A percentile compares a stretch with the other conserved stretches of the same genome.
phyloP scores from a whole-genome alignment of 2,797 vertebrate genomes.

The Phrynocephalus guinanensis region DNA sequence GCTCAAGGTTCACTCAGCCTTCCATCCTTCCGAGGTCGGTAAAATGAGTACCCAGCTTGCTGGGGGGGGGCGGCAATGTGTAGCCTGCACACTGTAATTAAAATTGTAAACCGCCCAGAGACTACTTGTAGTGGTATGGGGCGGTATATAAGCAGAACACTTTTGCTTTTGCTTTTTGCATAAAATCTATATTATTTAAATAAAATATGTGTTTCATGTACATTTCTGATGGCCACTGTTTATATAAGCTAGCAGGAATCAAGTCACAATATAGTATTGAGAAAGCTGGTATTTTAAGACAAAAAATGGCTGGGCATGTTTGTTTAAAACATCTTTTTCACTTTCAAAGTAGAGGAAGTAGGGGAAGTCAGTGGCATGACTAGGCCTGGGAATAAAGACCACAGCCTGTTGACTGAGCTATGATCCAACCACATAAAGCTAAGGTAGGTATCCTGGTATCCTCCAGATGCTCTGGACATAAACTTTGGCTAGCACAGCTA shows the following conservation, averaged over 20 bases:
- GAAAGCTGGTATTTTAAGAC: not conserved
- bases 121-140: too few species aligned
- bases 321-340: not conserved
- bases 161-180: too few species aligned
- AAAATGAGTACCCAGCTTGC: too few species aligned
- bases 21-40: too few species aligned
- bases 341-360: conserved; percentile 2
- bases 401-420: not conserved
- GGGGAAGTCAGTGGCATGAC: not conserved
- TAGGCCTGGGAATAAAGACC: conserved; percentile 12
- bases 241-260: not conserved
- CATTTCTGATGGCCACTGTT: not conserved
- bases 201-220: not conserved
- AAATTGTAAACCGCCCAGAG: too few species aligned
- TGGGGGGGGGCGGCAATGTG: too few species aligned
- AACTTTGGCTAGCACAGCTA: not conserved
- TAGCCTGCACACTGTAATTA: too few species aligned
- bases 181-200: not conserved
- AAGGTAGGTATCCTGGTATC: not conserved
- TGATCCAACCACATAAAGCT: not conserved
- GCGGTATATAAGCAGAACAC: too few species aligned
- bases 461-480: not conserved
- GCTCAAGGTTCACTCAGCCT: too few species aligned
- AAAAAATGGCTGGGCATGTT: not conserved
- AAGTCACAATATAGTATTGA: not conserved